phyloP scores from a whole-genome alignment of 2,797 vertebrate genomes.

The Tokudaia tokunoshimensis region DNA sequence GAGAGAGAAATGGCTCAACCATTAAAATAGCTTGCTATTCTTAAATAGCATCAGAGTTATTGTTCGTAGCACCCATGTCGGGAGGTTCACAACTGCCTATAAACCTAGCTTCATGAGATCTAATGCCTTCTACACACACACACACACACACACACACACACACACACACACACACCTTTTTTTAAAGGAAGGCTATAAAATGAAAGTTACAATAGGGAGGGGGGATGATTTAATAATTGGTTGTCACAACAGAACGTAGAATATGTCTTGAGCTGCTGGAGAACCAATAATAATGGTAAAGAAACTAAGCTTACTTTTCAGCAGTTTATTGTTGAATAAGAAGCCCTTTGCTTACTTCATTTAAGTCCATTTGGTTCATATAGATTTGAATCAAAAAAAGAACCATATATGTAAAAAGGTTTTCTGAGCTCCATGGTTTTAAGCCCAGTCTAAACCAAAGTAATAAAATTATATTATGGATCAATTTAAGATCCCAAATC shows the following conservation, averaged over 20 bases:
- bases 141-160: background rate
- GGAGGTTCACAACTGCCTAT: background rate
- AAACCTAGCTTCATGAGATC: background rate
- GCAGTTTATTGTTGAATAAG: conserved; percentile 13
- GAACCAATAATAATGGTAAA: background rate
- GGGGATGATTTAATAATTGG: background rate
- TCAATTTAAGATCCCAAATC: conserved; percentile 42
- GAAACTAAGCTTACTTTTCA: background rate
- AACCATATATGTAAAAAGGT: conserved; percentile 7
- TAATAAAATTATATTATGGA: conserved; percentile 53
- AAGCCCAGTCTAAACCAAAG: conserved; percentile 33
- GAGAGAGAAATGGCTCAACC: background rate
- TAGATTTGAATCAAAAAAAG: conserved; percentile 44
- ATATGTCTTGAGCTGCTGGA: background rate
- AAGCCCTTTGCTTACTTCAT: conserved; percentile 2
- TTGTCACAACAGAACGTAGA: background rate
- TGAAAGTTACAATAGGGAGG: background rate
- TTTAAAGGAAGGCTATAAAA: background rate
- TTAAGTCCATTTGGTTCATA: conserved; percentile 29
- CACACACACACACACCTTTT: background rate
- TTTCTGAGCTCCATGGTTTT: conserved; percentile 8
- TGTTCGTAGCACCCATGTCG: background rate
- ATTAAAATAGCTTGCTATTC: background rate
- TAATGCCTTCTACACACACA: background rate
- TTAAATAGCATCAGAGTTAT: background rate